Evolutionary conservation across 2,888 invertebrate species (phyloP).

Genomic region (Scaptomyza parva): DNA sequence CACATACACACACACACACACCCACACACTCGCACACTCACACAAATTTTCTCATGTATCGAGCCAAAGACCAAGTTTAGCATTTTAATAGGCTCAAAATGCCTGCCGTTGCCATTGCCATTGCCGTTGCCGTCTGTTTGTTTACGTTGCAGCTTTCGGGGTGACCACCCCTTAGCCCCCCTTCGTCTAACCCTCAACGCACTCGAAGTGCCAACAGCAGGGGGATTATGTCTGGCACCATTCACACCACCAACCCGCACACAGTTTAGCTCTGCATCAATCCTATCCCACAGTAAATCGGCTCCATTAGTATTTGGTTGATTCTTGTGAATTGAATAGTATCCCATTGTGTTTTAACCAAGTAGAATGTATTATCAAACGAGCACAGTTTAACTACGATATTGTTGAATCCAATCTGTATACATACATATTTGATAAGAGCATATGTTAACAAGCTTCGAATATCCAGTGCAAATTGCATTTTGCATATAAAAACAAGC

Average conservation of each 20-base stretch:
- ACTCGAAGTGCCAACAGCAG: neutral
- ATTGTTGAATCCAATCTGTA: conserved; percentile 1
- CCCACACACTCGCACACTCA: neutral
- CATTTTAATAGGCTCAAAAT: conserved; percentile 70
- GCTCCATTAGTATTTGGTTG: conserved; percentile 4
- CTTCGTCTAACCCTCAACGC: too few species aligned
- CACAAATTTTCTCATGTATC: neutral
- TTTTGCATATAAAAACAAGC: neutral
- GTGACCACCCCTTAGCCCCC: too few species aligned
- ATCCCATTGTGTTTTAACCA: neutral
- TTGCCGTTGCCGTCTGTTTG: conserved; percentile 39
- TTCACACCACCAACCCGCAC: neutral
- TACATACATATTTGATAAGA: neutral
- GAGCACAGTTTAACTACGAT: neutral
- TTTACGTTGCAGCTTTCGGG: conserved; percentile 32
- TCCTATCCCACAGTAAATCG: neutral
- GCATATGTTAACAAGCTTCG: neutral
- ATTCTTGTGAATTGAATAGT: neutral
- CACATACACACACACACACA: neutral
- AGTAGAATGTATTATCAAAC: conserved; percentile 13
- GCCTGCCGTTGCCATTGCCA: conserved; percentile 29
- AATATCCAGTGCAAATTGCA: neutral
- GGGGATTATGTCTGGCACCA: conserved; percentile 1
- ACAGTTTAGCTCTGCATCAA: neutral
- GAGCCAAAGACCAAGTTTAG: conserved; percentile 50